A percentile compares a stretch with the other conserved stretches of the same genome.
These are phyloP conservation scores for Colaptes auratus DNA, from an alignment of 2,113 vertebrate species.

Conservation along the genomic window DNA sequence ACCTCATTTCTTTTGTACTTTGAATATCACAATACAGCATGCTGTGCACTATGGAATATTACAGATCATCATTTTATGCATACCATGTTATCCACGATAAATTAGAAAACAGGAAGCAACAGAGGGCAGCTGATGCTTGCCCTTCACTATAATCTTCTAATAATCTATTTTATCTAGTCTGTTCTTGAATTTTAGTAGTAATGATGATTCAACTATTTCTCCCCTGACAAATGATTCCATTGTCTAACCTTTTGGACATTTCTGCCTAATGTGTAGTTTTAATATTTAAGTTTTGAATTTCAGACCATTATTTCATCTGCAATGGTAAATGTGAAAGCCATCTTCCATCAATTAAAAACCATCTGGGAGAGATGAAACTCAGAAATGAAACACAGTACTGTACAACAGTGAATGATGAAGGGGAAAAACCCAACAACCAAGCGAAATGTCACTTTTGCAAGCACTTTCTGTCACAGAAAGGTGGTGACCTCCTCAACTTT, in stretches of 20 bases:
- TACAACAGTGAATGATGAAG: conserved; percentile 6
- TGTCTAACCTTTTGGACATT: conserved; percentile 58
- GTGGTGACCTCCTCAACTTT: background rate
- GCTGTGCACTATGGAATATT: background rate
- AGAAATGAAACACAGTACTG: conserved; percentile 10
- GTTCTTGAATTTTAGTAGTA: conserved; percentile 17
- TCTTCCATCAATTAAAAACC: conserved; percentile 59
- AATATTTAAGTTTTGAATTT: conserved; percentile 70
- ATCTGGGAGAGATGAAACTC: conserved; percentile 33
- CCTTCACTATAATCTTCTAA: conserved; percentile 29
- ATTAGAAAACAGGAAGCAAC: conserved; percentile 21
- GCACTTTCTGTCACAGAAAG: background rate
- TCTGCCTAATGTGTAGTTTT: conserved; percentile 59
- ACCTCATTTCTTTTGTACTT: background rate
- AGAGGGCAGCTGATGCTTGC: conserved; percentile 22
- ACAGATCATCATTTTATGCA: background rate
- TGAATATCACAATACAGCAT: background rate
- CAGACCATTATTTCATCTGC: conserved; percentile 47
- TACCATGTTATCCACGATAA: background rate
- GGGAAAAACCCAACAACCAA: background rate
- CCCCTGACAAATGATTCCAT: conserved; percentile 54
- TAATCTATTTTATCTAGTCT: conserved; percentile 34
- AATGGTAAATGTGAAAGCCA: conserved; percentile 47
- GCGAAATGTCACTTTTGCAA: background rate
- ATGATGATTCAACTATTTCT: conserved; percentile 38